Conservation (phyloP, 1,140 invertebrate species). For the Prorops nasuta region DNA sequence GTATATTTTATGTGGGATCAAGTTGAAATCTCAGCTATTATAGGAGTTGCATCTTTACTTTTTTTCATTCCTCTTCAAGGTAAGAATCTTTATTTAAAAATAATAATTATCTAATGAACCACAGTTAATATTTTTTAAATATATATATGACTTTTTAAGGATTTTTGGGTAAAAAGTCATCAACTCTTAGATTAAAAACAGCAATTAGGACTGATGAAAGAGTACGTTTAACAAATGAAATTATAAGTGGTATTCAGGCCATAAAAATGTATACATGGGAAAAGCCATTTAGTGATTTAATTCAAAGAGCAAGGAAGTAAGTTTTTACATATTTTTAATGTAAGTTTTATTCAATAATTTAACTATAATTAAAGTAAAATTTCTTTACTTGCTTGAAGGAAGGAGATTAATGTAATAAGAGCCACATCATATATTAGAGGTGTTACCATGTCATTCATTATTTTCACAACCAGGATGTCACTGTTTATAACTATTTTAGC, state of each 20-base stretch:
- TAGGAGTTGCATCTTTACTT: slow-evolving; percentile 76
- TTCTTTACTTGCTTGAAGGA: slow-evolving; percentile 44
- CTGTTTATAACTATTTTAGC: slow-evolving; percentile 77
- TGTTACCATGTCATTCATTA: slow-evolving; percentile 66
- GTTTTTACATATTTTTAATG: slow-evolving; percentile 44
- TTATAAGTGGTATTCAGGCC: slow-evolving; percentile 75
- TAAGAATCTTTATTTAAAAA: slow-evolving; percentile 30
- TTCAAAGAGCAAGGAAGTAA: slow-evolving; percentile 58
- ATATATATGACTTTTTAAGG: slow-evolving; percentile 54
- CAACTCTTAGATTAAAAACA: slow-evolving; percentile 56
- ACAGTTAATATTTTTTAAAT: not conserved
- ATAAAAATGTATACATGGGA: slow-evolving; percentile 95
- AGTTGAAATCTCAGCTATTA: slow-evolving; percentile 70
- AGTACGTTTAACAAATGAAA: slow-evolving; percentile 82
- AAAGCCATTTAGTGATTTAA: slow-evolving; percentile 72
- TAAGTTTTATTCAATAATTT: not conserved
- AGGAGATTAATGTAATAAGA: slow-evolving; percentile 68
- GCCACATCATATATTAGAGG: slow-evolving; percentile 68
- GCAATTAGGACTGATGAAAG: slow-evolving; percentile 76
- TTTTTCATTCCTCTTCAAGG: slow-evolving; percentile 83
- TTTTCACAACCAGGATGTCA: slow-evolving; percentile 74
- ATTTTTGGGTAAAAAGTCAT: slow-evolving; percentile 70
- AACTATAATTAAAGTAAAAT: too few species aligned
- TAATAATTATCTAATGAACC: not conserved
- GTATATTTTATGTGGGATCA: slow-evolving; percentile 74